Evolutionary conservation across 2,113 vertebrate genomes (phyloP).

Genomic region (Planiliza haematocheilus): DNA sequence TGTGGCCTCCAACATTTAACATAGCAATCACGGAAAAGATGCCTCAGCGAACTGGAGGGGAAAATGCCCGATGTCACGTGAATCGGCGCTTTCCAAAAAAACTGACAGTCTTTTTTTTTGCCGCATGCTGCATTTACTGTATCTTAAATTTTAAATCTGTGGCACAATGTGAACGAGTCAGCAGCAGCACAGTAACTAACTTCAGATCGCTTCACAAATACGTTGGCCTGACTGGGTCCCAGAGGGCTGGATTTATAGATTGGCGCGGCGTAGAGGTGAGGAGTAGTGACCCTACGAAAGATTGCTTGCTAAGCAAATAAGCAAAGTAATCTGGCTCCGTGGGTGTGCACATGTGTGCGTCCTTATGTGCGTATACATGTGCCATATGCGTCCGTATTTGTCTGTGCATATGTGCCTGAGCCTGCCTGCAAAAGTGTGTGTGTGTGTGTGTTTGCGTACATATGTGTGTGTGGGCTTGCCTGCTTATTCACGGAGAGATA

Average conservation of each 20-base stretch:
- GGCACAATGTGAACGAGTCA: conserved; percentile 28
- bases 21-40: not conserved
- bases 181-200: conserved; percentile 44
- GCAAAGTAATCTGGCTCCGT: conserved; percentile 61
- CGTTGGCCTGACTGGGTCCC: conserved; percentile 39
- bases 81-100: not conserved
- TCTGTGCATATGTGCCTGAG: conserved; percentile 13
- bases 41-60: not conserved
- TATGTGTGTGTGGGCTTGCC: not conserved
- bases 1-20: not conserved
- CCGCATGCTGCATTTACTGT: conserved; percentile 12
- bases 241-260: conserved; percentile 59
- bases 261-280: conserved; percentile 54
- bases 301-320: conserved; percentile 76
- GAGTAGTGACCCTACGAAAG: conserved; percentile 65
- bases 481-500: conserved; percentile 30
- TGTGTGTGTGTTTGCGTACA: not conserved
- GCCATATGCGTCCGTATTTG: conserved; percentile 25
- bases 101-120: conserved; percentile 12
- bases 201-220: conserved; percentile 58
- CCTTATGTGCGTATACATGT: conserved; percentile 17
- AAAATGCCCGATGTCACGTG: not conserved
- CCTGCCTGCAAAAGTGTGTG: conserved; percentile 14
- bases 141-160: conserved; percentile 30
- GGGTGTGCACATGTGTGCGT: conserved; percentile 17